These are phyloP conservation scores for Ectemnius cavifrons DNA, from an alignment of 2,888 invertebrate genomes.

Conservation along the genomic window DNA sequence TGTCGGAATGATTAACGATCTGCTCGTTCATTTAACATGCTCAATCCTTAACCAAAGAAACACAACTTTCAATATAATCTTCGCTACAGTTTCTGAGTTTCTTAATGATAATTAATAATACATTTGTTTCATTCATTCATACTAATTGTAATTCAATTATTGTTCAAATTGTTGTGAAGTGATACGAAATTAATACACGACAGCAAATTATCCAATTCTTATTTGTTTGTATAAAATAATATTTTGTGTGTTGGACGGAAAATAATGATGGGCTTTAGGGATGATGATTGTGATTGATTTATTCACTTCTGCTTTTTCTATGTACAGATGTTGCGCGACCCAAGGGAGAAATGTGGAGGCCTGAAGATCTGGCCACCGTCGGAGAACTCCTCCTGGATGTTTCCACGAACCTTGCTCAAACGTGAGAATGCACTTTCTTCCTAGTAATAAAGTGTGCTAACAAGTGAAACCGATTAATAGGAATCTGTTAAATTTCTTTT, in stretches of 20 bases:
- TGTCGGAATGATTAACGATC: slow-evolving; percentile 17
- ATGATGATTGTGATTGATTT: no score
- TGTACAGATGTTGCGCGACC: slow-evolving; percentile 88
- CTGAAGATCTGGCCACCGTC: slow-evolving; percentile 91
- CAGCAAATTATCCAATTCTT: background rate
- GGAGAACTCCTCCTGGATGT: slow-evolving; percentile 92
- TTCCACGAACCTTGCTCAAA: slow-evolving; percentile 89
- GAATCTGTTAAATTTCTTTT: no score
- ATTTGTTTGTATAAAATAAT: background rate
- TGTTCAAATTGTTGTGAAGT: no score
- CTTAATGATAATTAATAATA: no score
- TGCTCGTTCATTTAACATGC: slow-evolving; percentile 1
- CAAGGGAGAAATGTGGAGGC: slow-evolving; percentile 87
- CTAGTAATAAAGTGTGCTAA: background rate
- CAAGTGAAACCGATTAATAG: no score
- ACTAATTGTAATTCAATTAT: no score
- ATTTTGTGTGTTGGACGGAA: no score
- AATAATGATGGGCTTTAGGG: no score
- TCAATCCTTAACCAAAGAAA: no score
- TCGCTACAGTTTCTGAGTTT: no score
- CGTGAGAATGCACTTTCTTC: slow-evolving; percentile 81
- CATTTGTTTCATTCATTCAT: no score
- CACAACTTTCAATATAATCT: no score
- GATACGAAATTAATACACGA: background rate
- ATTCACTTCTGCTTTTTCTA: background rate